Conservation (phyloP, 2,888 invertebrate genomes). For the Caenorhabditis sp. region DNA sequence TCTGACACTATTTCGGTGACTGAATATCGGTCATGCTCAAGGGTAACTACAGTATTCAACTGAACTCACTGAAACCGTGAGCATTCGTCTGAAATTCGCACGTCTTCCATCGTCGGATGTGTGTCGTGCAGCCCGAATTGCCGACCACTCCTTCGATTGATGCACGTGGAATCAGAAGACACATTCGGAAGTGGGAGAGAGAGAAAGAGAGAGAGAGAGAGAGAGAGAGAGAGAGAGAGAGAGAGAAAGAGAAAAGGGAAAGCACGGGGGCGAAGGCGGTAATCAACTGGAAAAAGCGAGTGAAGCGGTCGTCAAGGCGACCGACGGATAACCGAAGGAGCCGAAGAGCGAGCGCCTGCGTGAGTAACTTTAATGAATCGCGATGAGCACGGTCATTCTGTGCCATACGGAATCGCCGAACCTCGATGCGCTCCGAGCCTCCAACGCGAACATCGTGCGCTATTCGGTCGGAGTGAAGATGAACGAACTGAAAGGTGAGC, state of each 20-base stretch:
- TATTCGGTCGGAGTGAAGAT: slow-evolving; percentile 46
- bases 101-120: slow-evolving; percentile 24
- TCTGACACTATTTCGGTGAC: too few species aligned
- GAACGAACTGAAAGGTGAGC: slow-evolving; percentile 47
- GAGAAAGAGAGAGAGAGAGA: neutral
- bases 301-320: slow-evolving; percentile 33
- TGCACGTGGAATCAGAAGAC: slow-evolving; percentile 33
- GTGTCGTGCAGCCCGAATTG: slow-evolving; percentile 25
- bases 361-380: neutral
- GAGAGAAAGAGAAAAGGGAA: neutral
- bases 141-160: slow-evolving; percentile 30
- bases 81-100: slow-evolving; percentile 26
- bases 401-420: slow-evolving; percentile 58
- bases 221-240: neutral
- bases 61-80: too few species aligned
- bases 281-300: neutral
- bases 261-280: neutral
- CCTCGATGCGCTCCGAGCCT: slow-evolving; percentile 55
- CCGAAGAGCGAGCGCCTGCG: neutral
- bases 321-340: slow-evolving; percentile 8
- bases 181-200: neutral
- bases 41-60: too few species aligned
- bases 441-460: slow-evolving; percentile 44
- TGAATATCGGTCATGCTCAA: too few species aligned
- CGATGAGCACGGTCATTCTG: slow-evolving; percentile 60